Conservation (phyloP, 1,140 invertebrate species). For the Drosophila varians region DNA sequence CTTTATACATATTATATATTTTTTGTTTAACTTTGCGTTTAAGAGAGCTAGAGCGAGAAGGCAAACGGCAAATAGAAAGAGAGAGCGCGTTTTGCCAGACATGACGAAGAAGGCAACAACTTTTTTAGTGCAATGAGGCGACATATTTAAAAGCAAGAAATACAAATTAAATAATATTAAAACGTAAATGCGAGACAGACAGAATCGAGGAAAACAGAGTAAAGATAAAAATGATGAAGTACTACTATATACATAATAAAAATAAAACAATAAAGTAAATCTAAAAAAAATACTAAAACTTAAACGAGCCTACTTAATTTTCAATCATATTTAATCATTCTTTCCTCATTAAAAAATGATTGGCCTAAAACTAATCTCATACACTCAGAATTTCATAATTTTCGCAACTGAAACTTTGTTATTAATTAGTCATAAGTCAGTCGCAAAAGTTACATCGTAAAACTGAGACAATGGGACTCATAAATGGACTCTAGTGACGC, state of each 20-base stretch:
- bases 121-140: slow-evolving; percentile 67
- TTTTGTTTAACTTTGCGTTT: slow-evolving; percentile 40
- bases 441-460: too few species aligned
- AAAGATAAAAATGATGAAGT: slow-evolving; percentile 21
- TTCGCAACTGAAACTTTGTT: too few species aligned
- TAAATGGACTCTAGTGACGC: too few species aligned
- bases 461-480: too few species aligned
- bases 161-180: slow-evolving; percentile 1
- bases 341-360: too few species aligned
- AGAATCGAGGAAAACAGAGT: background rate
- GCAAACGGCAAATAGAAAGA: slow-evolving; percentile 34
- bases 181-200: slow-evolving; percentile 5
- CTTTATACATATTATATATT: slow-evolving; percentile 39
- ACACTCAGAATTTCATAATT: too few species aligned
- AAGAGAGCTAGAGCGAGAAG: slow-evolving; percentile 37
- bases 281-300: slow-evolving; percentile 10
- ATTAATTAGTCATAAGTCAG: too few species aligned
- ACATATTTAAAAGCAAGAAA: slow-evolving; percentile 23
- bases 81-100: slow-evolving; percentile 13
- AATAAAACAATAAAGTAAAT: slow-evolving; percentile 51
- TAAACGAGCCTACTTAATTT: background rate
- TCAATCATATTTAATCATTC: background rate
- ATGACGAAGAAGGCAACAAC: slow-evolving; percentile 19
- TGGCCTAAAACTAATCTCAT: too few species aligned
- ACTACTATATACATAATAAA: slow-evolving; percentile 46